These are phyloP conservation scores for Quadroppia sp. DNA, from an alignment of 2,888 invertebrate genomes.

Conservation along the genomic window DNA sequence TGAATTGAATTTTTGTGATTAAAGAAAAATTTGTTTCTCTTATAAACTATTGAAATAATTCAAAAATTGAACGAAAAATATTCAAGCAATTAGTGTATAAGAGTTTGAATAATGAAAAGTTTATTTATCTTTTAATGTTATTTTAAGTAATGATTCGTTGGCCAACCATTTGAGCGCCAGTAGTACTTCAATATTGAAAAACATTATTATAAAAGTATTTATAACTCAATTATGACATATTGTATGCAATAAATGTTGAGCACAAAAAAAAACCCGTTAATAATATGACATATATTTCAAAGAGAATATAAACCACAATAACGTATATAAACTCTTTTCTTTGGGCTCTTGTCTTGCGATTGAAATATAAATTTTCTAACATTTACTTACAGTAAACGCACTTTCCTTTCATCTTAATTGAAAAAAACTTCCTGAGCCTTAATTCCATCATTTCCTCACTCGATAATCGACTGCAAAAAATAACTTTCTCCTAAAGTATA, in stretches of 20 bases:
- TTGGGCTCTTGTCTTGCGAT: not conserved
- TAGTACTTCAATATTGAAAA: too few relatives aligned
- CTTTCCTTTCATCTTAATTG: conserved; percentile 27
- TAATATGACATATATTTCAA: too few relatives aligned
- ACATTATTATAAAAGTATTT: not conserved
- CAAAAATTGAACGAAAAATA: too few relatives aligned
- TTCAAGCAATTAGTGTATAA: too few relatives aligned
- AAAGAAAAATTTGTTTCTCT: too few relatives aligned
- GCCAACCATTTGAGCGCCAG: too few relatives aligned
- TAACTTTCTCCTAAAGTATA: not conserved
- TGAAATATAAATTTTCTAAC: conserved; percentile 16
- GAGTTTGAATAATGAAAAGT: not conserved
- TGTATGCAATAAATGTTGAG: too few relatives aligned
- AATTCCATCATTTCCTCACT: conserved; percentile 26
- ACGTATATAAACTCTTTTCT: not conserved
- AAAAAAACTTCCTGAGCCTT: conserved; percentile 21
- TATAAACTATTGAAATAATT: too few relatives aligned
- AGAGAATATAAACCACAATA: too few relatives aligned
- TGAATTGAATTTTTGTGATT: too few relatives aligned
- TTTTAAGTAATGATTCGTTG: conserved; percentile 4
- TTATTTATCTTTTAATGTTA: conserved; percentile 7
- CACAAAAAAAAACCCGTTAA: too few relatives aligned
- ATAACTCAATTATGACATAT: conserved; percentile 15
- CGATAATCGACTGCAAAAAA: conserved; percentile 7
- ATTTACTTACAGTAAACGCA: not conserved